Evolutionary conservation across 2,888 invertebrate species (phyloP), one percentile per base, ranked within the genome.

Genomic region (Ecdyonurus torrentis): DNA sequence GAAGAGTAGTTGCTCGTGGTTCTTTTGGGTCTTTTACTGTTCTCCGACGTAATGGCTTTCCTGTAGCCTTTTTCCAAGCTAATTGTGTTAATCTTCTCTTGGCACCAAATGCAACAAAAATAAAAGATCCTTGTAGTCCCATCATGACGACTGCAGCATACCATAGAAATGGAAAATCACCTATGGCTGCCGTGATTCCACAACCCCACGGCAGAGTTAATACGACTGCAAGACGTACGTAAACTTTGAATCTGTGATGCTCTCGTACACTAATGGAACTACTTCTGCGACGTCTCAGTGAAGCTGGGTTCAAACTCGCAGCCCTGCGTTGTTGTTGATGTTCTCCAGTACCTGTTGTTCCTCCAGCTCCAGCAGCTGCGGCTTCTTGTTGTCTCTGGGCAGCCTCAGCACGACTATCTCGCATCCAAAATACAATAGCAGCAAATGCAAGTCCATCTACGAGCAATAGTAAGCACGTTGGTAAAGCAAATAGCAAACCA

Each of bases 111-210:
- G 63, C 25, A 15, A 74, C 59, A 66, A 74, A 74, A 60, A 78
- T 75, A 66, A 76, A 74, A 5, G 74, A 71, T 1, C 78, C 78
- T 66, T 78, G 77, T 2, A 77, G 71, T 1, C 74, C 73, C 67
- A 77, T 78, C 63, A 78, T 68, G 10, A 75, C 64, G 1, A 77
- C 75, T 69, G 77, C 78, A 1, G 74, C 69, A 67, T 76, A 78
- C 75, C 76, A 75, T 23, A 76, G 69, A 1, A 69, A 69, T 15
- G 69, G 65, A 23, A 71, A 65, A 2, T 71, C 68, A 1, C 70
- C 65, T 2, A 75, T 67, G 1, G 71, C 71, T 0, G 76, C 76
- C 2, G 76, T 59, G 66, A 77, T 74, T 1, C 75, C 77, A 25
- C 63, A 63, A 1, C 50, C 22, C 63, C 63, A 63, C 10, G 63